These are phyloP conservation scores for Tanypteryx hageni DNA, from an alignment of 2,888 invertebrate genomes.

Conservation along the genomic window DNA sequence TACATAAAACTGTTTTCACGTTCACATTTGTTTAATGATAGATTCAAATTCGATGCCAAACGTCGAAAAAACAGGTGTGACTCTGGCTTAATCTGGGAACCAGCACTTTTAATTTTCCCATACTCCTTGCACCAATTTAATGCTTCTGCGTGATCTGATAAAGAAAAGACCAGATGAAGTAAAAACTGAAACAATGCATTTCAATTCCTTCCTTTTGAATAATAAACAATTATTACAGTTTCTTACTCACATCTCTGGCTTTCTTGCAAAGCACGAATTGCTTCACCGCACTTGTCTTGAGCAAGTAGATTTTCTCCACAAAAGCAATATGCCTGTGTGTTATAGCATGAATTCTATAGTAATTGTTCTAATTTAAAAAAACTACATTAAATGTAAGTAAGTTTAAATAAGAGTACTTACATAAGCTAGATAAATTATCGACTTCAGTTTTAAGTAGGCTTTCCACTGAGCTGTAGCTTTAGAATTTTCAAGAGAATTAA, in stretches of 20 bases:
- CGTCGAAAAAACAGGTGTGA: slow-evolving; percentile 80
- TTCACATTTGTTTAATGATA: slow-evolving; percentile 81
- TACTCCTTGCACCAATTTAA: slow-evolving; percentile 78
- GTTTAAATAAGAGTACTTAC: slow-evolving; percentile 73
- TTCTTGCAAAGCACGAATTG: slow-evolving; percentile 79
- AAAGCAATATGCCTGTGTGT: slow-evolving; percentile 79
- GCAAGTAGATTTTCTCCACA: slow-evolving; percentile 79
- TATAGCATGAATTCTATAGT: neutral
- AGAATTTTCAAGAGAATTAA: slow-evolving; percentile 77
- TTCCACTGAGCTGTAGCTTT: slow-evolving; percentile 79
- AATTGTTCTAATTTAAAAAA: too few species aligned
- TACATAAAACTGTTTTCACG: slow-evolving; percentile 82
- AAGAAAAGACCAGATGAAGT: slow-evolving; percentile 64
- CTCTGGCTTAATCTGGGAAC: slow-evolving; percentile 78
- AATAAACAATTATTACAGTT: neutral
- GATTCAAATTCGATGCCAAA: slow-evolving; percentile 77
- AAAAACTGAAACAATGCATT: neutral
- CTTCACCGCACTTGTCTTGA: slow-evolving; percentile 82
- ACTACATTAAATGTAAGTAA: neutral
- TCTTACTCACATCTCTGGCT: slow-evolving; percentile 75
- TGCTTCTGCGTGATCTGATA: slow-evolving; percentile 76
- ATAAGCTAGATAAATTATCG: slow-evolving; percentile 79
- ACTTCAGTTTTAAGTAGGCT: slow-evolving; percentile 79
- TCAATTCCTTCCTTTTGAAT: neutral
- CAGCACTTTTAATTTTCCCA: slow-evolving; percentile 78